phyloP scores from a whole-genome alignment of 2,797 vertebrate genomes.

The Tarsius wallacei region DNA sequence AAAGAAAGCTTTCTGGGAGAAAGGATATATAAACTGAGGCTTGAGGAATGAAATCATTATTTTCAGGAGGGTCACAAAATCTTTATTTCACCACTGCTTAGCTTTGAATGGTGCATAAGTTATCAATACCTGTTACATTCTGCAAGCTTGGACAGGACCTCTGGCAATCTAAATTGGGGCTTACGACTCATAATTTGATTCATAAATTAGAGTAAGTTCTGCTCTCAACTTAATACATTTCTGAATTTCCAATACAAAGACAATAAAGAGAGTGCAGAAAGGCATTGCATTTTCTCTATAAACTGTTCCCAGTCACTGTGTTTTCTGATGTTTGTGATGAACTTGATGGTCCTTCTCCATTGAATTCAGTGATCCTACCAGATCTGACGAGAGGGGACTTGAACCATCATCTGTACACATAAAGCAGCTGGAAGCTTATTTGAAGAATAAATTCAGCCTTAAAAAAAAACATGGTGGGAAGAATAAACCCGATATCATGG shows the following conservation, averaged over 20 bases:
- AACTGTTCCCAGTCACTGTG: neutral
- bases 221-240: neutral
- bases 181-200: neutral
- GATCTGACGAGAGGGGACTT: neutral
- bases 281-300: neutral
- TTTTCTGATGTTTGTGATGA: neutral
- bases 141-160: too few species aligned
- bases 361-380: neutral
- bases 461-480: neutral
- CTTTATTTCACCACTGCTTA: neutral
- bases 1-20: neutral
- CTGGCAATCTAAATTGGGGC: neutral
- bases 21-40: neutral
- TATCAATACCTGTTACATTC: neutral
- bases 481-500: neutral
- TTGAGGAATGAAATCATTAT: neutral
- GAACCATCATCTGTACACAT: neutral
- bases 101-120: neutral
- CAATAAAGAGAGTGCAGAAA: neutral
- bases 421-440: constrained; percentile 12
- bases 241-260: neutral
- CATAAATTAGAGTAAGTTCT: neutral
- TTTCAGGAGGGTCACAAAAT: neutral
- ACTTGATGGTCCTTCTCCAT: neutral
- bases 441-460: constrained; percentile 54